phyloP scores from a whole-genome alignment of 1,140 invertebrate species.

The Lycorma delicatula region DNA sequence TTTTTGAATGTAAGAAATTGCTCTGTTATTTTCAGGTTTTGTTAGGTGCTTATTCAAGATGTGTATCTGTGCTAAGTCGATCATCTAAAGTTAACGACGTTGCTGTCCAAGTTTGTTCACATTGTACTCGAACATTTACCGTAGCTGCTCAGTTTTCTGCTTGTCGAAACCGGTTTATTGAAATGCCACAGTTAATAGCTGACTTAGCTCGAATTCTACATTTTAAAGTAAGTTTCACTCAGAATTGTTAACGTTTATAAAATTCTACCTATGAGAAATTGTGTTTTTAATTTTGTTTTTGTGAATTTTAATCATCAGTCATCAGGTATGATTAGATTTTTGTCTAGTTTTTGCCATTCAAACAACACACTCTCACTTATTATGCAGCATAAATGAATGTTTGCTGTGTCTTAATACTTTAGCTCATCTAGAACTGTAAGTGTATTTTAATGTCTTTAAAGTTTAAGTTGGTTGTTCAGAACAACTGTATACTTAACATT shows the following conservation, averaged over 20 bases:
- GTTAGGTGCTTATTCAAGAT: constrained; percentile 81
- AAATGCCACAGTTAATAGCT: constrained; percentile 74
- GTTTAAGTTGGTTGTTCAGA: too few relatives aligned
- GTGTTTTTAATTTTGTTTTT: too few relatives aligned
- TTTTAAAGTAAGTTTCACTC: constrained; percentile 57
- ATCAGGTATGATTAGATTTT: too few relatives aligned
- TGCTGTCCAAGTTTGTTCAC: constrained; percentile 85
- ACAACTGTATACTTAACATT: too few relatives aligned
- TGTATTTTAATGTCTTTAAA: too few relatives aligned
- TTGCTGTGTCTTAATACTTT: too few relatives aligned
- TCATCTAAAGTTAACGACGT: constrained; percentile 71
- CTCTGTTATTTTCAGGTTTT: constrained; percentile 51
- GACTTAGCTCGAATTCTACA: constrained; percentile 85
- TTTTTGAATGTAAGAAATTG: too few relatives aligned
- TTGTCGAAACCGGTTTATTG: constrained; percentile 80
- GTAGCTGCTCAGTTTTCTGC: constrained; percentile 90
- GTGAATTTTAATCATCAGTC: too few relatives aligned
- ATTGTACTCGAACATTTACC: constrained; percentile 83
- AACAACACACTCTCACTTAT: too few relatives aligned
- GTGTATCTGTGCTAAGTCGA: constrained; percentile 76
- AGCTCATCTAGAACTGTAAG: too few relatives aligned
- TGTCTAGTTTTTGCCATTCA: neutral
- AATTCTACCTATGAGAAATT: neutral
- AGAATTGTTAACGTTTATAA: neutral
- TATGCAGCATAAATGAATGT: too few relatives aligned